These are phyloP conservation scores for Adoxophyes honmai DNA, from an alignment of 1,140 invertebrate genomes.

Conservation along the genomic window DNA sequence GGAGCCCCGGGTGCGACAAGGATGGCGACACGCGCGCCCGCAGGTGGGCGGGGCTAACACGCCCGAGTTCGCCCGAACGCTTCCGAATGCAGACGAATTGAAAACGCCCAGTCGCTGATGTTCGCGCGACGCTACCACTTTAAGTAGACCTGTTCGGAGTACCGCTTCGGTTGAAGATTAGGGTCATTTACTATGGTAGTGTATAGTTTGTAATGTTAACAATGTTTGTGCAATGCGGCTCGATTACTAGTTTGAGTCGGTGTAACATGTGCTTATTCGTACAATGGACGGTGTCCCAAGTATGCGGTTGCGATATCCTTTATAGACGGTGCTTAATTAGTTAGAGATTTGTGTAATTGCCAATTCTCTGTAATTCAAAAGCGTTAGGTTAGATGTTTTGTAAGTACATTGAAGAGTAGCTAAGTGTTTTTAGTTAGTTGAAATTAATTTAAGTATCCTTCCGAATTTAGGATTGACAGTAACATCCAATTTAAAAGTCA, in stretches of 20 bases:
- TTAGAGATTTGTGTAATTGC: slow-evolving; percentile 18
- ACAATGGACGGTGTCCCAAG: slow-evolving; percentile 31
- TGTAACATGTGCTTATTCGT: slow-evolving; percentile 27
- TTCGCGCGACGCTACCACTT: slow-evolving; percentile 27
- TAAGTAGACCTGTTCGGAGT: slow-evolving; percentile 33
- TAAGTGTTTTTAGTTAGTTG: too few relatives aligned
- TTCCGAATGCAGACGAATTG: slow-evolving; percentile 43
- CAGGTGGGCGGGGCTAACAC: slow-evolving; percentile 47
- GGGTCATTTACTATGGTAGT: slow-evolving; percentile 28
- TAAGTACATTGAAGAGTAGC: too few relatives aligned
- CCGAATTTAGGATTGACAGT: too few relatives aligned
- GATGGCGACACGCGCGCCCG: slow-evolving; percentile 36
- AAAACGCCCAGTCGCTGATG: slow-evolving; percentile 59
- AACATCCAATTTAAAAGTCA: too few relatives aligned
- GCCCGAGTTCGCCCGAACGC: slow-evolving; percentile 46
- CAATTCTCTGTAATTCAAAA: slow-evolving; percentile 14
- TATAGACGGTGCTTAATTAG: slow-evolving; percentile 32
- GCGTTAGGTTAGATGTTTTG: too few relatives aligned
- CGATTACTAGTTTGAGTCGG: slow-evolving; percentile 29
- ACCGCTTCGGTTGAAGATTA: slow-evolving; percentile 16
- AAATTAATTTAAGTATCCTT: too few relatives aligned
- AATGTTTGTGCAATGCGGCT: slow-evolving; percentile 38
- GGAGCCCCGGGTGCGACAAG: slow-evolving; percentile 24
- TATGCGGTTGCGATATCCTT: slow-evolving; percentile 37
- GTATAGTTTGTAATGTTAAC: slow-evolving; percentile 33